These are phyloP conservation scores for Drosophila persimilis DNA, from an alignment of 1,140 invertebrate species.

Conservation along the genomic window DNA sequence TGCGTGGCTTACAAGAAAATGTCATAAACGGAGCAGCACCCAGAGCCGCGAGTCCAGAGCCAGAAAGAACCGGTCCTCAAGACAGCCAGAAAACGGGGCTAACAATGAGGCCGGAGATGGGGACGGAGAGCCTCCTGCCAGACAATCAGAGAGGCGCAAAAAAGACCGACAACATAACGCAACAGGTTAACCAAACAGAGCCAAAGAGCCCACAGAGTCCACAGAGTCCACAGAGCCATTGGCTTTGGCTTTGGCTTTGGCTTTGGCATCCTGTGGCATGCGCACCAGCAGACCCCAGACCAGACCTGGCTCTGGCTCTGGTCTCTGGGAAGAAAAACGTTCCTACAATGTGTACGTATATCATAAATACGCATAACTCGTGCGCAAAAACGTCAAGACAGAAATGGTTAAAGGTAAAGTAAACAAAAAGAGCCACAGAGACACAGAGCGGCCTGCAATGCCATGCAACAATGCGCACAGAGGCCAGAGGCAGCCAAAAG, in stretches of 20 bases:
- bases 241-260: neutral
- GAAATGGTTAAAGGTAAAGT: slow-evolving; percentile 56
- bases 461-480: slow-evolving; percentile 60
- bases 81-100: slow-evolving; percentile 23
- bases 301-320: slow-evolving; percentile 15
- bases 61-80: slow-evolving; percentile 30
- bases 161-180: slow-evolving; percentile 67
- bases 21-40: slow-evolving; percentile 51
- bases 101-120: slow-evolving; percentile 27
- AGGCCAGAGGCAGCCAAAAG: slow-evolving; percentile 52
- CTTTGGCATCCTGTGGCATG: slow-evolving; percentile 41
- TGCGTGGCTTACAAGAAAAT: slow-evolving; percentile 79
- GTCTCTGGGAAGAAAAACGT: slow-evolving; percentile 20
- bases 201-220: slow-evolving; percentile 6
- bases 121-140: neutral
- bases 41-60: neutral
- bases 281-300: slow-evolving; percentile 42
- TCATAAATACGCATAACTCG: slow-evolving; percentile 82
- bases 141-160: slow-evolving; percentile 54
- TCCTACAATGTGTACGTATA: slow-evolving; percentile 52
- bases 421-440: slow-evolving; percentile 50
- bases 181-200: slow-evolving; percentile 67
- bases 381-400: slow-evolving; percentile 78
- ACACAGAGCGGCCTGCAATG: slow-evolving; percentile 47
- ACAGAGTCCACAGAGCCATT: slow-evolving; percentile 14